A percentile compares a stretch with the other conserved stretches of the same genome.
These are phyloP conservation scores for Eristalinus aeneus DNA, from an alignment of 2,888 invertebrate species.

Conservation along the genomic window DNA sequence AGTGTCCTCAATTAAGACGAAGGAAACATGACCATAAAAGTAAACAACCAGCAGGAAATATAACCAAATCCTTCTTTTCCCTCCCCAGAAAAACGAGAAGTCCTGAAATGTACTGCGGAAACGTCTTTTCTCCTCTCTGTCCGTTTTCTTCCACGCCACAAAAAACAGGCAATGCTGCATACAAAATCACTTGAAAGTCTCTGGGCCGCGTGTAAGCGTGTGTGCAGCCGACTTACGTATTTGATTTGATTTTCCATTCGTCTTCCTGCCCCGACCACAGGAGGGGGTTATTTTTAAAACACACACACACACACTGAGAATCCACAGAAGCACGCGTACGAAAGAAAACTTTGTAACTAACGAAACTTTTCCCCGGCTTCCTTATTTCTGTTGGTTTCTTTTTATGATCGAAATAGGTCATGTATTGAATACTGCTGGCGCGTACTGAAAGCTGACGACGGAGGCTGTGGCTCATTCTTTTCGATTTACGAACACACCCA, in stretches of 20 bases:
- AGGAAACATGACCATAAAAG: constrained; percentile 20
- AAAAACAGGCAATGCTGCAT: no score
- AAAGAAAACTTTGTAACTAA: constrained; percentile 44
- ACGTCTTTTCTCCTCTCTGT: background rate
- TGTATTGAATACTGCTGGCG: constrained; percentile 29
- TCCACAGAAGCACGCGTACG: background rate
- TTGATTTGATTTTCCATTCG: background rate
- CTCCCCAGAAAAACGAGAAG: background rate
- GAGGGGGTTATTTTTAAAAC: background rate
- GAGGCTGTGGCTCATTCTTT: background rate
- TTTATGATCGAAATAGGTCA: constrained; percentile 35
- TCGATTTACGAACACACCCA: background rate
- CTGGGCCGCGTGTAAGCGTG: background rate
- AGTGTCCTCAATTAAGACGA: constrained; percentile 21
- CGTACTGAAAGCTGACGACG: background rate
- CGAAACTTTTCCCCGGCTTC: constrained; percentile 48
- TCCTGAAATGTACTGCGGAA: background rate
- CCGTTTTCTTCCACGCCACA: background rate
- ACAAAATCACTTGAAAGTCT: background rate
- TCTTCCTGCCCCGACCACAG: background rate
- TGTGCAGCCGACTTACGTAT: background rate
- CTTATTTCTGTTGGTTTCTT: constrained; percentile 16
- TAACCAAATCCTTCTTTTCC: constrained; percentile 29
- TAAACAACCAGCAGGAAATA: constrained; percentile 23
- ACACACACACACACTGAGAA: background rate